Conservation (phyloP, 2,797 vertebrate species). For the Chloroceryle amazona region DNA sequence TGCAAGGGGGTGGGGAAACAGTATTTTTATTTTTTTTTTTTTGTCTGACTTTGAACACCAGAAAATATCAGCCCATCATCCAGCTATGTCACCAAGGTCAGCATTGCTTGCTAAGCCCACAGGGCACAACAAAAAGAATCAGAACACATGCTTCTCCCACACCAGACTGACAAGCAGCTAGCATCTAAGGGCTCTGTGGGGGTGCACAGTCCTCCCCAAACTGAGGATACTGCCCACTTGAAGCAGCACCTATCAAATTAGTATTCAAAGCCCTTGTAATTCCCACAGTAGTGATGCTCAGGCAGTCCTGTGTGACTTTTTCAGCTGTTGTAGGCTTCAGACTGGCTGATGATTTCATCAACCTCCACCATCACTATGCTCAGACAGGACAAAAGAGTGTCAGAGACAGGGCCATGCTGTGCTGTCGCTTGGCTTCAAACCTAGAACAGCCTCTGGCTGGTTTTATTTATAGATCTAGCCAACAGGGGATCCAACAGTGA, state of each 20-base stretch:
- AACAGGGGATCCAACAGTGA: not conserved
- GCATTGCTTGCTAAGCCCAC: rapidly evolving
- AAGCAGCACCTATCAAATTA: not conserved
- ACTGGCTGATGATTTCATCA: not conserved
- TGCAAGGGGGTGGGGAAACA: not conserved
- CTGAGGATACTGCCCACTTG: not conserved
- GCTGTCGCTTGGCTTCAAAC: not conserved
- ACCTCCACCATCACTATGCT: not conserved
- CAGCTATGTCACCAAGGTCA: not conserved
- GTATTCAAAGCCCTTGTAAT: not conserved
- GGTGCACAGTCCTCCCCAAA: not conserved
- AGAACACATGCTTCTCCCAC: not conserved
- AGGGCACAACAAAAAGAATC: not conserved
- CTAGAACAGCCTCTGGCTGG: not conserved
- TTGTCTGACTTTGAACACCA: not conserved
- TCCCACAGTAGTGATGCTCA: not conserved
- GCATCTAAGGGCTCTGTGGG: not conserved
- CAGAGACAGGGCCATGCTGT: not conserved
- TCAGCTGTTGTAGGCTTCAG: not conserved
- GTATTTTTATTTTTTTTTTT: no score
- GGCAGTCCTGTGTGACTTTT: not conserved
- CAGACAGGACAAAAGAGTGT: not conserved
- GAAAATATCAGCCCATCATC: not conserved
- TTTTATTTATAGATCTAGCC: not conserved
- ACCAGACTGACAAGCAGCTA: not conserved